phyloP scores from a whole-genome alignment of 2,888 invertebrate species.

The Bugulina stolonifera region DNA sequence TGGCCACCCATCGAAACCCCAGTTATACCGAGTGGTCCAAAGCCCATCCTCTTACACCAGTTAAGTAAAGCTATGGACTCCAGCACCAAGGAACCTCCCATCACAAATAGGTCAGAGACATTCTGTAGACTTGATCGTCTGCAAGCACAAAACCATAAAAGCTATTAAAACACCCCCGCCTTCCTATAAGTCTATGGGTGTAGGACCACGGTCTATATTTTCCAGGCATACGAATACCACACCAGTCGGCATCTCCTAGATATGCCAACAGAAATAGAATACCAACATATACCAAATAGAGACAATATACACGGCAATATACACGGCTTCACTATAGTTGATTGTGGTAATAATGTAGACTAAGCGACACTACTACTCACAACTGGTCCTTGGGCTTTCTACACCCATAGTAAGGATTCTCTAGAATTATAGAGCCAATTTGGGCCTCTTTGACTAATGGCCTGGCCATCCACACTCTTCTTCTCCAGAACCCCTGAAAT shows the following conservation, averaged over 20 bases:
- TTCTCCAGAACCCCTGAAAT: conserved; percentile 89
- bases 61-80: conserved; percentile 85
- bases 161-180: too few relatives aligned
- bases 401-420: conserved; percentile 81
- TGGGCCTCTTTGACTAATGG: conserved; percentile 81
- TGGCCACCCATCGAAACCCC: conserved; percentile 98
- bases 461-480: conserved; percentile 81
- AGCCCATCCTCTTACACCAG: conserved; percentile 86
- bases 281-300: too few relatives aligned
- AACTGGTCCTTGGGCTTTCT: conserved; percentile 81
- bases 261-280: too few relatives aligned
- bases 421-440: conserved; percentile 85
- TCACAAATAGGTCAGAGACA: conserved; percentile 95
- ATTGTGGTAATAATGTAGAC: too few relatives aligned
- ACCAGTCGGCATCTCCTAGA: too few relatives aligned
- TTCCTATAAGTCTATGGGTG: too few relatives aligned
- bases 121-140: conserved; percentile 86
- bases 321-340: too few relatives aligned
- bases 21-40: conserved; percentile 83
- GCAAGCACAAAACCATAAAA: too few relatives aligned
- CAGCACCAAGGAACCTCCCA: conserved; percentile 92
- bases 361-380: conserved; percentile 59
- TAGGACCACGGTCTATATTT: too few relatives aligned
- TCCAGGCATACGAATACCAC: too few relatives aligned
- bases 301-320: too few relatives aligned